Evolutionary conservation across 2,113 vertebrate species (phyloP).

Genomic region (Heterochromis multidens): DNA sequence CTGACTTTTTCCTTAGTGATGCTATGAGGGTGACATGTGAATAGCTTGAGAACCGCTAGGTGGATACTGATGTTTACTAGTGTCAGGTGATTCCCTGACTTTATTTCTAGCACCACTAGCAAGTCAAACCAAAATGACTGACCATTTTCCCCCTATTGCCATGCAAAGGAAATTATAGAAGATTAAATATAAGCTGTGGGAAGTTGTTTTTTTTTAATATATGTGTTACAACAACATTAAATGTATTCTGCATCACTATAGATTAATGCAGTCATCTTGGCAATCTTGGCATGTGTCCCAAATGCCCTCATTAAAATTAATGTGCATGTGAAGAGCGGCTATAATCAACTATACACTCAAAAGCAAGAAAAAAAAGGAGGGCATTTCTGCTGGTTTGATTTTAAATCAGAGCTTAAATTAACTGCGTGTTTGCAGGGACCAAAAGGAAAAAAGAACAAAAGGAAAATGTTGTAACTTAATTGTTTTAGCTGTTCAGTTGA

Average conservation of each 20-base stretch:
- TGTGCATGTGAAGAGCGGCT: neutral
- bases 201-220: too few species aligned
- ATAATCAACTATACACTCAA: neutral
- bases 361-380: neutral
- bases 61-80: too few species aligned
- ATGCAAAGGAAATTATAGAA: too few species aligned
- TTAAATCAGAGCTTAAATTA: neutral
- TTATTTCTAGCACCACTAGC: too few species aligned
- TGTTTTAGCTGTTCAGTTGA: neutral
- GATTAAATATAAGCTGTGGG: too few species aligned
- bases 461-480: neutral
- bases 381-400: neutral
- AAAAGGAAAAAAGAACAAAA: neutral
- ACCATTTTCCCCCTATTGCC: too few species aligned
- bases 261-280: neutral
- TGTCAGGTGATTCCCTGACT: too few species aligned
- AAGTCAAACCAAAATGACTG: too few species aligned
- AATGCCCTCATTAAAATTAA: neutral
- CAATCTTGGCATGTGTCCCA: neutral
- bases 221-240: neutral
- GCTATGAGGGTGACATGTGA: neutral
- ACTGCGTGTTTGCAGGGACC: accelerated
- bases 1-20: neutral
- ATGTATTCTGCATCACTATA: neutral
- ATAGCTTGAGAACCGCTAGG: neutral